Conservation (phyloP, 2,113 vertebrate genomes). For the Lathamus discolor region DNA sequence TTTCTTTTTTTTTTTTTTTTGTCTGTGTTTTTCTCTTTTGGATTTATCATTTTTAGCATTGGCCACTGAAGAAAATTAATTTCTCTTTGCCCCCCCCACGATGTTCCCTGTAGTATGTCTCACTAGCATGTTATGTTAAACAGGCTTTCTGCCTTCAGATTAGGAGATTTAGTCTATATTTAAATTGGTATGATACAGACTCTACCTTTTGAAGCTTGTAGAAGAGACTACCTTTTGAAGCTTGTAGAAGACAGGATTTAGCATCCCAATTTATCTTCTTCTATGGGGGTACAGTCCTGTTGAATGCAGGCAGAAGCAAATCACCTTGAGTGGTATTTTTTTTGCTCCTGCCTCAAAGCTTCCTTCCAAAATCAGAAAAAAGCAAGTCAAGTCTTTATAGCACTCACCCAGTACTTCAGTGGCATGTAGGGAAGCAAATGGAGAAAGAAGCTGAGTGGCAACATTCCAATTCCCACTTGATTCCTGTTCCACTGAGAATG, state of each 20-base stretch:
- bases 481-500: neutral
- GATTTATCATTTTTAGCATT: neutral
- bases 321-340: neutral
- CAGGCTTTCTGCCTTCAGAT: neutral
- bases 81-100: neutral
- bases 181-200: neutral
- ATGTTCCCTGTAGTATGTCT: neutral
- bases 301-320: neutral
- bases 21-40: neutral
- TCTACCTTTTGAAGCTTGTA: neutral
- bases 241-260: neutral
- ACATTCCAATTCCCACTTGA: neutral
- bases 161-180: neutral
- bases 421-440: neutral
- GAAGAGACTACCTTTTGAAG: neutral
- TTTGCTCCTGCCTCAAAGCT: neutral
- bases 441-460: neutral
- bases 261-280: neutral
- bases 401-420: neutral
- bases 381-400: neutral
- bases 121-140: neutral
- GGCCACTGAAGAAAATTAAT: neutral
- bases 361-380: neutral
- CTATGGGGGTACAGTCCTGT: neutral
- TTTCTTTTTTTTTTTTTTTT: neutral